A percentile compares a stretch with the other conserved stretches of the same genome.
Evolutionary conservation across 2,113 vertebrate genomes (phyloP).

Genomic region (Myrmophylax atrothorax): DNA sequence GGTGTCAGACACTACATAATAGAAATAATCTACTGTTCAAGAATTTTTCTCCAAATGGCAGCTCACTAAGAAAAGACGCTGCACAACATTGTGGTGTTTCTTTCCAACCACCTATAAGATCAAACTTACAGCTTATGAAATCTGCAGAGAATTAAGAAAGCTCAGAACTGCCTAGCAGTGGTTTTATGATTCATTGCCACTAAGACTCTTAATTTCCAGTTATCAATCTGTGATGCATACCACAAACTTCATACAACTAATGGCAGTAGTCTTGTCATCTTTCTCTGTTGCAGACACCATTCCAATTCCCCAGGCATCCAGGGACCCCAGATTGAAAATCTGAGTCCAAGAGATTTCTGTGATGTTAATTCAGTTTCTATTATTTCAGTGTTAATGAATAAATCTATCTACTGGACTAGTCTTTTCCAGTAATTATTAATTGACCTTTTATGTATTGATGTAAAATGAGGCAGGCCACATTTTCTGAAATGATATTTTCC

Average conservation of each 20-base stretch:
- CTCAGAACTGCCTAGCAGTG: not conserved
- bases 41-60: not conserved
- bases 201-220: not conserved
- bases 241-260: not conserved
- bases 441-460: not conserved
- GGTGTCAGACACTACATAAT: not conserved
- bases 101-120: not conserved
- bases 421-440: not conserved
- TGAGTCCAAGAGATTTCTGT: not conserved
- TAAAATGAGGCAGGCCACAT: not conserved
- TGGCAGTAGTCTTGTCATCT: rapidly evolving
- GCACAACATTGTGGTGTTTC: not conserved
- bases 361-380: not conserved
- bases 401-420: not conserved
- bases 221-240: not conserved
- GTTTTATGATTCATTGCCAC: not conserved
- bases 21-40: not conserved
- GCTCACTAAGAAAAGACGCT: not conserved
- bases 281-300: not conserved
- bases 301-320: not conserved
- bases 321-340: not conserved
- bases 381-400: not conserved
- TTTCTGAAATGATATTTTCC: not conserved
- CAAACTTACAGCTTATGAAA: not conserved
- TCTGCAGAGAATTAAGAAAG: not conserved